Base-by-base conservation (phyloP, 2,113 vertebrate species). In the Festucalex cinctus region DNA sequence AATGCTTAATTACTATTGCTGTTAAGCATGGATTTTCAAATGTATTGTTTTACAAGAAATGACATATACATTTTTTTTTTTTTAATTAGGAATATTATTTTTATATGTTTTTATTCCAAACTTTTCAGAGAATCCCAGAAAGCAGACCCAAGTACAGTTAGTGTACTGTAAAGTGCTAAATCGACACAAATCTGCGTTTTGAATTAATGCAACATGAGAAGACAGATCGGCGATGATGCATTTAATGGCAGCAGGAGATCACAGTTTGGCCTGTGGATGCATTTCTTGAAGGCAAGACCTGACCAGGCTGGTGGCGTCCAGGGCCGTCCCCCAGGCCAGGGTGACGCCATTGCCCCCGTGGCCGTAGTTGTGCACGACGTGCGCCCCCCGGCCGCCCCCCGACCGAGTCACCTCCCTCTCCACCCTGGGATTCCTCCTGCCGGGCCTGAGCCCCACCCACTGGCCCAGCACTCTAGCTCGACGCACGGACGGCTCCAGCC, bases 341-440 rank as follows among this genome's bases (percentile, higher is more conserved):
- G 90, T 91, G 69, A 98, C 86, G 0, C 97, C 97, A 58, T 90
- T 93, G 1, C 90, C 77, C 0, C 93, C 92, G 0, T 98, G 97
- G 14, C 97, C 97, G 0, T 98, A 99, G 87, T 98, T 94, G 77
- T 98, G 96, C 9, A 98, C 91, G 65, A 98, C 87, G 0, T 20
- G 86, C 16, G 98, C 89, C 5, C 44, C 75, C 20, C 53, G 59
- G 3, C 54, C 59, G 3, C 73, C 88, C 14, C 62, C 79, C 24
- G 75, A 69, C 51, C 60, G 66, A 48, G 95, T 70, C 66, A 83
- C 6, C 74, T 95, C 94, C 72, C 59, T 92, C 88, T 96, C 91
- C 70, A 99, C 78, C 43, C 94, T 88, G 7, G 93, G 80, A 0
- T 74, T 73, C 2, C 9, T 82, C 78, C 97, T 91, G 69, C 80